phyloP scores from a whole-genome alignment of 2,797 vertebrate genomes.

The Cossypha niveicapilla region DNA sequence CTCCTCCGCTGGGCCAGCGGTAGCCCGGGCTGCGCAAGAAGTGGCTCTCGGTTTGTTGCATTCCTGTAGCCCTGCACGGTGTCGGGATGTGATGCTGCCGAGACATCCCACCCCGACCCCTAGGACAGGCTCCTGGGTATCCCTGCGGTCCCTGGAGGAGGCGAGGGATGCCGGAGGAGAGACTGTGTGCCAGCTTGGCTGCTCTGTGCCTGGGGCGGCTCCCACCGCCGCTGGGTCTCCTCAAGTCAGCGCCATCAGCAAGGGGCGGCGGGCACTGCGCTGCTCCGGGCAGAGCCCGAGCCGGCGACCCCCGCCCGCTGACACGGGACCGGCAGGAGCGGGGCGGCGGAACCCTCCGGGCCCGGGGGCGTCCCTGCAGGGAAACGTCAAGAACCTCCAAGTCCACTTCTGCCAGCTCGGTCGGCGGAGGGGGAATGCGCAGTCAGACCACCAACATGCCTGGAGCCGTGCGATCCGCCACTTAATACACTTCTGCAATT shows the following conservation, averaged over 20 bases:
- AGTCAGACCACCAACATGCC: conserved; percentile 79
- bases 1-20: background rate
- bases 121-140: background rate
- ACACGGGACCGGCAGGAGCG: background rate
- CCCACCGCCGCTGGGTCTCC: background rate
- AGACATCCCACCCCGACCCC: background rate
- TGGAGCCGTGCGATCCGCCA: conserved; percentile 67
- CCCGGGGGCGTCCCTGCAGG: background rate
- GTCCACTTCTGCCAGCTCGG: background rate
- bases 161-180: too few species aligned
- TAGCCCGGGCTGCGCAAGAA: background rate
- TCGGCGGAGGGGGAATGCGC: background rate
- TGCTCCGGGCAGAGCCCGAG: background rate
- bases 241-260: fast-evolving
- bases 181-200: background rate
- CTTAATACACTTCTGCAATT: conserved; percentile 84
- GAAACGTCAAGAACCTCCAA: background rate
- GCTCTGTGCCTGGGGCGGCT: background rate
- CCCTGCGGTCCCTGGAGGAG: background rate
- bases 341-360: background rate
- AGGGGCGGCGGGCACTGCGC: background rate
- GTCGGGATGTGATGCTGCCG: background rate
- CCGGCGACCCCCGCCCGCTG: background rate
- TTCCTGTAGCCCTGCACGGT: background rate
- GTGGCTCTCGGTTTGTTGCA: background rate